phyloP scores from a whole-genome alignment of 2,888 invertebrate species.

The Macropis europaea region DNA sequence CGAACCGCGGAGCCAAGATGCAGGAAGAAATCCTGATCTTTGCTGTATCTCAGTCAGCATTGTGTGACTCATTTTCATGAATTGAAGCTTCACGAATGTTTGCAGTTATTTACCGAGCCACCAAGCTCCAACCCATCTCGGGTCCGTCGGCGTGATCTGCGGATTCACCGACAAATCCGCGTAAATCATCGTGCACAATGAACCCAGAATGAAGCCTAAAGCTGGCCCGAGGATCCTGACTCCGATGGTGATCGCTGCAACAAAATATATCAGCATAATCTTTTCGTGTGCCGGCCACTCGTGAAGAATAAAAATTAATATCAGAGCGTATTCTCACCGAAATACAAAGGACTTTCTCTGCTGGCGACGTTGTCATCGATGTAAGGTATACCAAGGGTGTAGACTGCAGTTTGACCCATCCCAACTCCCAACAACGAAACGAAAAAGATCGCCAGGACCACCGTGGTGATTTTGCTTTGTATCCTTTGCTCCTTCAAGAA shows the following conservation, averaged over 20 bases:
- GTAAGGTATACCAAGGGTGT: conserved; percentile 95
- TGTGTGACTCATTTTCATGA: no score
- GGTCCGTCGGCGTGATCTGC: conserved; percentile 89
- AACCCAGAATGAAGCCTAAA: conserved; percentile 93
- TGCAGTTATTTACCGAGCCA: conserved; percentile 90
- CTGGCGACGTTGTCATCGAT: conserved; percentile 97
- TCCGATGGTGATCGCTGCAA: conserved; percentile 93
- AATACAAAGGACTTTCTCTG: conserved; percentile 94
- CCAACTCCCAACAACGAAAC: conserved; percentile 93
- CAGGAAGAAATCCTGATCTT: no score
- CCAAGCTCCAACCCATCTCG: conserved; percentile 98
- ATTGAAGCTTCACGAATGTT: no score
- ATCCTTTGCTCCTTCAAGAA: conserved; percentile 85
- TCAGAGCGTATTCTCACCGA: conserved; percentile 83
- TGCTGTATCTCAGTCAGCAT: no score
- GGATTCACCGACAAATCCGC: conserved; percentile 89
- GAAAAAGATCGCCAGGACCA: conserved; percentile 93
- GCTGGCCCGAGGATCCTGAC: conserved; percentile 95
- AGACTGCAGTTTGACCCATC: conserved; percentile 95
- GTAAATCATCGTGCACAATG: conserved; percentile 92
- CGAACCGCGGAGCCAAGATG: no score
- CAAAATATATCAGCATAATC: not conserved
- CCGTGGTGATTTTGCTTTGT: conserved; percentile 88
- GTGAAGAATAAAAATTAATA: not conserved
- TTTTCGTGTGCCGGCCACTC: not conserved